Conservation (phyloP, 2,797 vertebrate genomes). For the Apodemus agrarius region DNA sequence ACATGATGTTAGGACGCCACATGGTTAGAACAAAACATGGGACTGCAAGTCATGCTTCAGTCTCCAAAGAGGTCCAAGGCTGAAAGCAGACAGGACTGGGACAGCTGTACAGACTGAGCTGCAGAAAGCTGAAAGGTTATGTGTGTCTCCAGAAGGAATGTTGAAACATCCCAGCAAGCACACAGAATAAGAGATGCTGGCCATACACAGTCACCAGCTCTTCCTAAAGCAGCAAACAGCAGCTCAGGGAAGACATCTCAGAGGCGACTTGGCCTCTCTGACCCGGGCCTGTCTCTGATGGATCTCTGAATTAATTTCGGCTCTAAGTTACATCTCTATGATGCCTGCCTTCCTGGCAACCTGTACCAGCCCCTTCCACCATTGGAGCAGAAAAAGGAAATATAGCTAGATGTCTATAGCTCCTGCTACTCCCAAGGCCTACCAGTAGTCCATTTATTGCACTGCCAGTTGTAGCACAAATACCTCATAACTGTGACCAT, state of each 20-base stretch:
- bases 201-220: background rate
- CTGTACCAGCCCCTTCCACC: background rate
- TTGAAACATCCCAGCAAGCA: background rate
- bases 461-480: background rate
- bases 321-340: background rate
- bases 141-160: background rate
- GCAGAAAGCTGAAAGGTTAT: background rate
- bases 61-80: background rate
- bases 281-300: background rate
- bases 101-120: background rate
- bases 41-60: background rate
- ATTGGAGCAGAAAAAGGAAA: background rate
- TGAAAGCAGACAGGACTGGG: background rate
- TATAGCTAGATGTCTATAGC: background rate
- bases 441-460: background rate
- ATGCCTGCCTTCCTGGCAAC: background rate
- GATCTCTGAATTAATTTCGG: background rate
- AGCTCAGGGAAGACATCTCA: background rate
- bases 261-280: background rate
- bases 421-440: background rate
- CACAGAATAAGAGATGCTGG: background rate
- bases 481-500: background rate
- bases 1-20: background rate
- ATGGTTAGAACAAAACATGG: background rate
- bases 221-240: background rate